Base-by-base conservation (phyloP, 2,113 vertebrate species). In the Periophthalmodon schlosseri region DNA sequence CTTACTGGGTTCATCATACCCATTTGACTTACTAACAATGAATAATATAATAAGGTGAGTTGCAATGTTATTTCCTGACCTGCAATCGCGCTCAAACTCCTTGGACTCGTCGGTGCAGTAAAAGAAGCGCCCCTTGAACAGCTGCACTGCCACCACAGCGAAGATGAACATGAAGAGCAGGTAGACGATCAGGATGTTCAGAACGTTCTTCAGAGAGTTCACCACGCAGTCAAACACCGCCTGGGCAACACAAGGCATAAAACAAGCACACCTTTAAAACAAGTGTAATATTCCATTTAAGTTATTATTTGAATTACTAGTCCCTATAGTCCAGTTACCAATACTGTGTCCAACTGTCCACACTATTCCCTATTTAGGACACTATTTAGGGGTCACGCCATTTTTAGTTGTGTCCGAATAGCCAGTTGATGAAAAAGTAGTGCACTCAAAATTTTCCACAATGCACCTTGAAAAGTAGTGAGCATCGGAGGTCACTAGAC, bases 111-210 rank as follows among this genome's bases (percentile, higher is more conserved):
- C 96, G 0, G 96, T 98, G 91, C 97, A 98, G 93, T 94, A 97
- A 91, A 98, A 99, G 80, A 99, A 99, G 50, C 96, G 96, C 4
- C 96, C 97, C 88, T 98, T 99, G 90, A 98, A 98, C 9, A 99
- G 96, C 91, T 99, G 97, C 83, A 99, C 97, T 0, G 96, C 97
- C 86, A 99, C 96, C 88, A 99, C 97, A 0, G 97, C 97, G 0
- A 99, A 98, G 91, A 99, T 99, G 93, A 99, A 99, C 97, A 98
- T 98, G 95, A 98, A 98, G 70, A 98, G 96, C 93, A 98, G 95
- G 94, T 98, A 98, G 75, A 98, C 96, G 2, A 98, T 98, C 78
- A 98, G 94, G 93, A 98, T 98, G 93, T 98, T 98, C 87, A 98
- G 94, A 78, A 98, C 96, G 12, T 98, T 98, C 91, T 98, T 98